These are phyloP conservation scores for Sitobion miscanthi DNA, from an alignment of 1,140 invertebrate species.

Conservation along the genomic window DNA sequence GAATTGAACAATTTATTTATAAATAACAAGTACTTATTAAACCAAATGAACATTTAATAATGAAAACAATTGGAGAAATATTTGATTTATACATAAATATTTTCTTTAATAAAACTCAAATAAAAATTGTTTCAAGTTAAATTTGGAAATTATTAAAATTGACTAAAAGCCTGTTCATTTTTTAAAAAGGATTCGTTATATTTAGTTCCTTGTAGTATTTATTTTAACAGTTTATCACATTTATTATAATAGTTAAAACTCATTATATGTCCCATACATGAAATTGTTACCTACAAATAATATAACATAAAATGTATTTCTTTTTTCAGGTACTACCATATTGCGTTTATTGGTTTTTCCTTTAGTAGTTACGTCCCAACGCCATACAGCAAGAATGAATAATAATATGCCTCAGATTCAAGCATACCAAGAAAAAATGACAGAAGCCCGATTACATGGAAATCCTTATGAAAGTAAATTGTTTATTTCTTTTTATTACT, in stretches of 20 bases:
- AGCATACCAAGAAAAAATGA: conserved; percentile 79
- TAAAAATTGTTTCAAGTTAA: neutral
- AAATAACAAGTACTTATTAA: neutral
- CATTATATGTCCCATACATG: neutral
- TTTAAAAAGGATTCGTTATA: neutral
- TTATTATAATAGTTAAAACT: neutral
- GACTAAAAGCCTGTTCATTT: neutral
- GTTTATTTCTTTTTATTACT: neutral
- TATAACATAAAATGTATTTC: neutral
- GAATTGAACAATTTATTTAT: no score
- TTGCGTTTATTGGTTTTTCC: conserved; percentile 81
- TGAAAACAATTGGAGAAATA: neutral
- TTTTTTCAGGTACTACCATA: conserved; percentile 73
- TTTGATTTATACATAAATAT: neutral
- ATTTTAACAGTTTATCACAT: neutral
- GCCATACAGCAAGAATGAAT: conserved; percentile 77
- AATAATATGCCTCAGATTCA: conserved; percentile 84
- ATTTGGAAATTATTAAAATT: neutral
- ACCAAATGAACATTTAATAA: neutral
- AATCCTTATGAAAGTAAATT: conserved; percentile 77
- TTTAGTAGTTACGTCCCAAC: conserved; percentile 79
- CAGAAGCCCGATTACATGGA: conserved; percentile 79
- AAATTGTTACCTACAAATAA: neutral
- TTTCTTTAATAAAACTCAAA: no score
- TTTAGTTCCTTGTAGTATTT: neutral